Evolutionary conservation across 2,113 vertebrate species (phyloP).

Genomic region (Notothenia coriiceps): DNA sequence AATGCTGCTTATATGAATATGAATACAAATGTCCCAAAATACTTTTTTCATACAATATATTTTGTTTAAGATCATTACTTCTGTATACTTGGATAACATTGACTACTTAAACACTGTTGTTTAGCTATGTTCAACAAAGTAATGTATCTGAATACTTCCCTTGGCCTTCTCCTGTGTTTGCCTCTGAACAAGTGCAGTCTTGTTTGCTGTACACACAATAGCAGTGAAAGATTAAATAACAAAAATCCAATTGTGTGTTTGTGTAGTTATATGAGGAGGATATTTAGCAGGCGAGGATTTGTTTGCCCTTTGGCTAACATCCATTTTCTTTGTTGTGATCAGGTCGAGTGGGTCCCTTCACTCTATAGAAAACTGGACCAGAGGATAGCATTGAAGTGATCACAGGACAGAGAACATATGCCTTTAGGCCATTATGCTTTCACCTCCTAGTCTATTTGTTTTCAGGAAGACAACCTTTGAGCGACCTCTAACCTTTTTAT

Average conservation of each 20-base stretch:
- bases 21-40: neutral
- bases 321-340: constrained; percentile 52
- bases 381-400: constrained; percentile 20
- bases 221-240: constrained; percentile 13
- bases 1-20: neutral
- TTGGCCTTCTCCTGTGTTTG: neutral
- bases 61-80: neutral
- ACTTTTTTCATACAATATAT: neutral
- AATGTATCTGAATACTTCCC: no score
- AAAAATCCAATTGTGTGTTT: constrained; percentile 9
- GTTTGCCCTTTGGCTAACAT: constrained; percentile 34
- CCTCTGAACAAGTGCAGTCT: constrained; percentile 5
- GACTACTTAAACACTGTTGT: neutral
- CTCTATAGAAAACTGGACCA: constrained; percentile 26
- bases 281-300: neutral
- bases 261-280: neutral
- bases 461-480: constrained; percentile 1
- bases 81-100: neutral
- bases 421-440: constrained; percentile 47
- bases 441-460: constrained; percentile 41
- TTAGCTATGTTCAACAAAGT: neutral
- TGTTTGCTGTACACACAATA: constrained; percentile 22
- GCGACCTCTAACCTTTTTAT: constrained; percentile 17
- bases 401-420: constrained; percentile 18
- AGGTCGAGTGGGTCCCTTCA: constrained; percentile 43